These are phyloP conservation scores for Mirza zaza DNA, from an alignment of 2,113 vertebrate species.

Conservation along the genomic window DNA sequence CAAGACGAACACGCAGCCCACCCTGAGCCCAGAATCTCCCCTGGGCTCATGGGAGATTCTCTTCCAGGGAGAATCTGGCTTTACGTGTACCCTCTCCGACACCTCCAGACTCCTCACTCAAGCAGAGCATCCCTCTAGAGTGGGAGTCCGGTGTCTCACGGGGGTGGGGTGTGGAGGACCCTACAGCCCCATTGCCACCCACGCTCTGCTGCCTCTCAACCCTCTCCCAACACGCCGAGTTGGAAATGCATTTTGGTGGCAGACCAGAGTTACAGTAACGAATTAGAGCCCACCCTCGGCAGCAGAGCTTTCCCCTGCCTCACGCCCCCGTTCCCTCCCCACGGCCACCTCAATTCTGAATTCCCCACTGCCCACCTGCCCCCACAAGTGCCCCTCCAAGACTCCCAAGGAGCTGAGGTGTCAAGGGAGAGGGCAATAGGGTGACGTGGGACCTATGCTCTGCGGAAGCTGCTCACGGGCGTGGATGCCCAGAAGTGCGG, in stretches of 20 bases:
- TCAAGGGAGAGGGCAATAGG: neutral
- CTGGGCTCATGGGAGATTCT: neutral
- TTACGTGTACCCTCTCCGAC: neutral
- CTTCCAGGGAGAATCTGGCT: neutral
- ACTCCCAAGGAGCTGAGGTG: conserved; percentile 5
- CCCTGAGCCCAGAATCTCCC: neutral
- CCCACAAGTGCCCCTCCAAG: neutral
- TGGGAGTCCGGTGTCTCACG: neutral
- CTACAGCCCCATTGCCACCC: neutral
- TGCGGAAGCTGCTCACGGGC: neutral
- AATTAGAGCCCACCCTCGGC: neutral
- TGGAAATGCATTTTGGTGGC: neutral
- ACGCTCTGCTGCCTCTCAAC: neutral
- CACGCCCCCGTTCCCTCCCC: neutral
- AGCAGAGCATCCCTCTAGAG: neutral
- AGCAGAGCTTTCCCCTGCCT: neutral
- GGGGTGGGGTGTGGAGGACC: neutral
- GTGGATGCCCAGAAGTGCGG: neutral
- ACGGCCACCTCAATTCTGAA: neutral
- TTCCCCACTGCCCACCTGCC: neutral
- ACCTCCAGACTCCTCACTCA: neutral
- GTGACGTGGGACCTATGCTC: neutral
- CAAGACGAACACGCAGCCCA: neutral
- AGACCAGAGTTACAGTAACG: neutral
- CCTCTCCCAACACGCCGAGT: neutral